phyloP scores from a whole-genome alignment of 92 coral and sea anemone genomes.

The Plumapathes pennacea region DNA sequence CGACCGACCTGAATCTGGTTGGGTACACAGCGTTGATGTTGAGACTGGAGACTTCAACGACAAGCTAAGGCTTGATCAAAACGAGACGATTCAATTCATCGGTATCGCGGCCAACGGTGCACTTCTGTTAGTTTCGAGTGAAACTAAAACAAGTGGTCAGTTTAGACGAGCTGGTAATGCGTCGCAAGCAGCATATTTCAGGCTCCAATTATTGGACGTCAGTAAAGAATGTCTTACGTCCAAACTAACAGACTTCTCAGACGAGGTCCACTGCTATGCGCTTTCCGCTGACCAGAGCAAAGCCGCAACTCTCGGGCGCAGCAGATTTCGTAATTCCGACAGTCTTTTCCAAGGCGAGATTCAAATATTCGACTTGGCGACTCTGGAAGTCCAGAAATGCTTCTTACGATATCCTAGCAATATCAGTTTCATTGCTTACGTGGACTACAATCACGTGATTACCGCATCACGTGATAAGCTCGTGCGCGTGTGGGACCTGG shows the following conservation, averaged over 20 bases:
- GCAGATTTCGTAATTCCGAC: slow-evolving; percentile 27
- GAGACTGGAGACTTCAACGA: slow-evolving; percentile 22
- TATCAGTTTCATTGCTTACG: slow-evolving; percentile 50
- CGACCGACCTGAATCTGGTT: background rate
- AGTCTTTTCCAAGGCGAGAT: slow-evolving; percentile 57
- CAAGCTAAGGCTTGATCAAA: slow-evolving; percentile 1
- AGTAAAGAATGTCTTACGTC: slow-evolving; percentile 7
- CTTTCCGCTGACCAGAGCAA: slow-evolving; percentile 48
- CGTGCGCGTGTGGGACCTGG: slow-evolving; percentile 68
- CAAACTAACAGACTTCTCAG: slow-evolving; percentile 32
- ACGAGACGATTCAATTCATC: slow-evolving; percentile 20
- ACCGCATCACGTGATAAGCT: slow-evolving; percentile 72
- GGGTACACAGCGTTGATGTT: slow-evolving; percentile 44
- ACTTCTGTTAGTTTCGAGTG: slow-evolving; percentile 36
- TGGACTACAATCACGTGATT: slow-evolving; percentile 54
- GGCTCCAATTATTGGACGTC: slow-evolving; percentile 49
- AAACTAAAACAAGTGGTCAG: slow-evolving; percentile 1
- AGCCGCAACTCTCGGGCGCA: slow-evolving; percentile 35
- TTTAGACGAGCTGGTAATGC: slow-evolving; percentile 20
- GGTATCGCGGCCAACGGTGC: slow-evolving; percentile 34
- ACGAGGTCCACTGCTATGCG: slow-evolving; percentile 58
- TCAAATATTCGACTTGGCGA: slow-evolving; percentile 33
- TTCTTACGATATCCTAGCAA: slow-evolving; percentile 55
- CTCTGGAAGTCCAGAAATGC: slow-evolving; percentile 20
- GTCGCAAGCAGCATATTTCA: slow-evolving; percentile 19